Evolutionary conservation across 2,888 invertebrate species (phyloP).

Genomic region (Tiliacea citrago): DNA sequence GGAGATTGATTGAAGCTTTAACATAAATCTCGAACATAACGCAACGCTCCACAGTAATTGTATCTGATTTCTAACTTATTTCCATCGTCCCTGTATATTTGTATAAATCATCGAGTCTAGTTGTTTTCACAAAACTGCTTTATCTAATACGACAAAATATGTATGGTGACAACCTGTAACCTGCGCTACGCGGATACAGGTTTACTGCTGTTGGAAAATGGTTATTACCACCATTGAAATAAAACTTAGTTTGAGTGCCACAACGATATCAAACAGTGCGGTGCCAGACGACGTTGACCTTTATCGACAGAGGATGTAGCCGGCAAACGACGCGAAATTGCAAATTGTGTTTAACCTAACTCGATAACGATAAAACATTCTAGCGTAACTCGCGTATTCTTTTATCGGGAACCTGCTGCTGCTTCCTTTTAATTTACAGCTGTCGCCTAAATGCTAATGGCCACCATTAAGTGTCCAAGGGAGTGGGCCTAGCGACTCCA

Average conservation of each 20-base stretch:
- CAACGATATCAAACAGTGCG: conserved; percentile 63
- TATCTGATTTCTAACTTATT: conserved; percentile 2
- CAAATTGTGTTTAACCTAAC: conserved; percentile 83
- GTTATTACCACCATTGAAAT: conserved; percentile 63
- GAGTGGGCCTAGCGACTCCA: conserved; percentile 73
- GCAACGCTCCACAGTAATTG: background rate
- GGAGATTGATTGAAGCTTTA: conserved; percentile 34
- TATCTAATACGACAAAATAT: conserved; percentile 65
- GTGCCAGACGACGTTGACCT: conserved; percentile 68
- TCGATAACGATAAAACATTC: conserved; percentile 78
- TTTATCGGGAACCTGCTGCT: conserved; percentile 41
- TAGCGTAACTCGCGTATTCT: conserved; percentile 48
- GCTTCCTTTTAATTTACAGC: conserved; percentile 64
- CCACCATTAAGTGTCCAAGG: conserved; percentile 66
- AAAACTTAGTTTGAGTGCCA: conserved; percentile 63
- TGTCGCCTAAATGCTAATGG: conserved; percentile 67
- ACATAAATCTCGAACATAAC: conserved; percentile 20
- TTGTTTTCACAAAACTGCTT: conserved; percentile 39
- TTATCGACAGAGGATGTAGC: conserved; percentile 84
- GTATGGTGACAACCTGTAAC: conserved; percentile 72
- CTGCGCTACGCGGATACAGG: conserved; percentile 60
- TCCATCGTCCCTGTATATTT: background rate
- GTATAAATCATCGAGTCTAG: conserved; percentile 18
- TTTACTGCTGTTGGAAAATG: conserved; percentile 61
- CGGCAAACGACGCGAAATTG: conserved; percentile 79